Conservation (phyloP, 2,888 invertebrate genomes). For the Tribolium freemani region DNA sequence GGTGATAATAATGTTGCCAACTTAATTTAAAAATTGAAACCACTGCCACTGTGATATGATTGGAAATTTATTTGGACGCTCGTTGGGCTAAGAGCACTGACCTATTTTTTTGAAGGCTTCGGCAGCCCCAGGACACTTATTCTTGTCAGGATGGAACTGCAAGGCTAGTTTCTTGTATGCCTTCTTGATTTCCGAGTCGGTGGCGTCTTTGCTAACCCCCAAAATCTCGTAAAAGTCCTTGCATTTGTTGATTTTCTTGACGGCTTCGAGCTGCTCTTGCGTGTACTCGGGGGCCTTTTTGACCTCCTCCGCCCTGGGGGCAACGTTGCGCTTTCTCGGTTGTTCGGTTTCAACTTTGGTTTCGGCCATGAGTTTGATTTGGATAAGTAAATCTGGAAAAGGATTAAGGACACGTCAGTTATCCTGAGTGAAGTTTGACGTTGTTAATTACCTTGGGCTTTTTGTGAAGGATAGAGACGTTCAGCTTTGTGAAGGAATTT, state of each 20-base stretch:
- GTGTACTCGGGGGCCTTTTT: constrained; percentile 75
- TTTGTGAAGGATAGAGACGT: constrained; percentile 86
- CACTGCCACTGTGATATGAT: too few relatives aligned
- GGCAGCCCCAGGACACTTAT: constrained; percentile 94
- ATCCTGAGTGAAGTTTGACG: constrained; percentile 14
- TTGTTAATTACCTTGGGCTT: constrained; percentile 78
- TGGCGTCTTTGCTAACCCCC: constrained; percentile 85
- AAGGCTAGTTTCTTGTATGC: constrained; percentile 93
- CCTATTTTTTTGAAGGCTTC: constrained; percentile 92
- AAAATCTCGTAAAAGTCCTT: constrained; percentile 98
- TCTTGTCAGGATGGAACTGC: constrained; percentile 96
- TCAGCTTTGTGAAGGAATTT: constrained; percentile 92
- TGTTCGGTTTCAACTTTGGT: constrained; percentile 65
- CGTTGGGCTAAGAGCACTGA: constrained; percentile 42
- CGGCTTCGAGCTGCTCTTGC: constrained; percentile 81
- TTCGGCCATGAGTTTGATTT: constrained; percentile 68
- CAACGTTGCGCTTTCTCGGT: constrained; percentile 61
- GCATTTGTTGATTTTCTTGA: constrained; percentile 78
- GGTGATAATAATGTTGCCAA: background rate
- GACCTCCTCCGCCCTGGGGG: constrained; percentile 63
- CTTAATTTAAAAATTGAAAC: background rate
- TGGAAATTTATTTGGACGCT: too few relatives aligned
- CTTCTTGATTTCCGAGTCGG: constrained; percentile 92
- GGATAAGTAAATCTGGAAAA: constrained; percentile 66
- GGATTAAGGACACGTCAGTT: constrained; percentile 41